Percentiles rank a stretch among this genome's conserved stretches.
Evolutionary conservation across 1,140 invertebrate species (phyloP).

Genomic region (Eriosoma lanigerum): DNA sequence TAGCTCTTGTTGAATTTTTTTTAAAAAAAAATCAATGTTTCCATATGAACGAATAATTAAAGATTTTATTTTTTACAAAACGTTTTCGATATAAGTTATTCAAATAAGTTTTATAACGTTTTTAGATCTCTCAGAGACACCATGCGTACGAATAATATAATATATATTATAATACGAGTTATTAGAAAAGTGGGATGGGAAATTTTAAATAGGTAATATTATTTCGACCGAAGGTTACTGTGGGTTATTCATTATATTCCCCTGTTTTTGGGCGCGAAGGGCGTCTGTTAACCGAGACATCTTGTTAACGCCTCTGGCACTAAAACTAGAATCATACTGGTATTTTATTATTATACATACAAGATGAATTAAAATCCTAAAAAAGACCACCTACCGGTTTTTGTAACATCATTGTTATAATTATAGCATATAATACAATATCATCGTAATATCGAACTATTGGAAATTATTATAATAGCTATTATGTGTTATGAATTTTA

Average conservation of each 20-base stretch:
- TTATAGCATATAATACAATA: neutral
- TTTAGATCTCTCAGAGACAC: too few species aligned
- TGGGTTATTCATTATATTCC: conserved; percentile 11
- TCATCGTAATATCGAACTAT: neutral
- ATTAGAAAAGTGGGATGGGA: too few species aligned
- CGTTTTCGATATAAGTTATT: too few species aligned
- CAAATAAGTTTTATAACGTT: too few species aligned
- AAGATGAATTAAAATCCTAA: conserved; percentile 8
- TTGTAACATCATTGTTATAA: neutral
- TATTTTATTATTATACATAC: neutral
- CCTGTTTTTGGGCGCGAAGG: neutral
- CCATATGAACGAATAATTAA: too few species aligned
- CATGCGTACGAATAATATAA: too few species aligned
- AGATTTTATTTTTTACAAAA: too few species aligned
- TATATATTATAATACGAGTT: too few species aligned
- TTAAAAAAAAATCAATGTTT: too few species aligned
- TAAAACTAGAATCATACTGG: conserved; percentile 12
- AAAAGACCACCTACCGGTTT: conserved; percentile 27
- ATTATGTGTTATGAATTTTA: too few species aligned
- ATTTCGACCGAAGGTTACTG: conserved; percentile 14
- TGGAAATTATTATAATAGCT: too few species aligned
- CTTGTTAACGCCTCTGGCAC: conserved; percentile 15
- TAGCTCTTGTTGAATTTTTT: too few species aligned
- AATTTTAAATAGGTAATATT: neutral
- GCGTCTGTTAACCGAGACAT: neutral